phyloP scores from a whole-genome alignment of 2,113 vertebrate species.

The Pelodiscus sinensis region DNA sequence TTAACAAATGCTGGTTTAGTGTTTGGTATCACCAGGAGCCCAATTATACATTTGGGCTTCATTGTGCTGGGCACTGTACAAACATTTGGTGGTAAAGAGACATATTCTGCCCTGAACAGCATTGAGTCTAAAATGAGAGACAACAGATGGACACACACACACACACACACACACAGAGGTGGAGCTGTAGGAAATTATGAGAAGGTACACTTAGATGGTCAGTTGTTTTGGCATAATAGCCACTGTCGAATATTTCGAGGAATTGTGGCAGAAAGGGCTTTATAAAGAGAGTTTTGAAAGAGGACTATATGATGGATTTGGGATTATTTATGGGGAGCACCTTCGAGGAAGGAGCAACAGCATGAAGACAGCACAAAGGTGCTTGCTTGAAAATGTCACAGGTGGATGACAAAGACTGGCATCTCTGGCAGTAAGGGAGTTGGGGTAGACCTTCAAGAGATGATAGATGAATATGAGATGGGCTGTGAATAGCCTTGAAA shows the following conservation, averaged over 20 bases:
- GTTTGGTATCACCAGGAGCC: background rate
- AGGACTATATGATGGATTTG: slow-evolving; percentile 25
- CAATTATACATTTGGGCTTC: background rate
- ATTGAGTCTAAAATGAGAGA: background rate
- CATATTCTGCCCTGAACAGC: background rate
- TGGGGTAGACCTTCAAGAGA: slow-evolving; percentile 13
- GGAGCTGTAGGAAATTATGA: background rate
- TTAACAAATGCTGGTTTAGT: background rate
- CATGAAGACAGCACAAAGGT: background rate
- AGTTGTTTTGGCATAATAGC: background rate
- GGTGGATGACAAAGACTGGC: slow-evolving; percentile 12
- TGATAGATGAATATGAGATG: slow-evolving; percentile 66
- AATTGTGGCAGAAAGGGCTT: background rate
- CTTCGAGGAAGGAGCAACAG: background rate
- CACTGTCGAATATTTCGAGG: background rate
- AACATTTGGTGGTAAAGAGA: background rate
- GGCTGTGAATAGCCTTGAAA: slow-evolving; percentile 60
- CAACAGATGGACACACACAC: background rate
- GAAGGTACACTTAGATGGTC: fast-evolving
- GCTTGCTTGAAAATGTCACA: slow-evolving; percentile 51
- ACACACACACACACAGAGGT: fast-evolving
- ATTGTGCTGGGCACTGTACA: background rate
- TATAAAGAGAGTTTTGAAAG: slow-evolving; percentile 25
- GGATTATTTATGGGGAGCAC: slow-evolving; percentile 2
- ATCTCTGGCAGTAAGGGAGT: background rate